A percentile compares a stretch with the other conserved stretches of the same genome.
These are phyloP conservation scores for Xanthorhoe spadicearia DNA, from an alignment of 2,888 invertebrate genomes.

Conservation along the genomic window DNA sequence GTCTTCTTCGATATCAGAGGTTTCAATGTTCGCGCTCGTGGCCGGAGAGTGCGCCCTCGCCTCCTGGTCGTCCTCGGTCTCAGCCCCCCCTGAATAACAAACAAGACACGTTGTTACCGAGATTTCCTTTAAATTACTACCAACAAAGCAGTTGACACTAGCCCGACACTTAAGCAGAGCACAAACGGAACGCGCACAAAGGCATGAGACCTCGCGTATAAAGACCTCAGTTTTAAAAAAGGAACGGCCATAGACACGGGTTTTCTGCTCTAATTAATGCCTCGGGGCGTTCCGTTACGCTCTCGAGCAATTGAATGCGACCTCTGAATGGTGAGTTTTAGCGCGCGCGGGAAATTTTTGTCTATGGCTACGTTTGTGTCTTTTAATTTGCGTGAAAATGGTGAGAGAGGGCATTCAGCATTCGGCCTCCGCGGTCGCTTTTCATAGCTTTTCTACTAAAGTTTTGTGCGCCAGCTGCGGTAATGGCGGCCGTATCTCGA, in stretches of 20 bases:
- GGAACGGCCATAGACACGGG: conserved; percentile 76
- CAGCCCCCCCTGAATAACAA: conserved; percentile 57
- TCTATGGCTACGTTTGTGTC: conserved; percentile 76
- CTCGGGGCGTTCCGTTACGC: conserved; percentile 80
- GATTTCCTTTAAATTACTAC: conserved; percentile 49
- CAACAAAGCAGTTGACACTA: conserved; percentile 64
- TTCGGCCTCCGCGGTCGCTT: conserved; percentile 63
- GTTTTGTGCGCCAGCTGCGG: conserved; percentile 57
- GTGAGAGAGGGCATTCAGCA: conserved; percentile 71
- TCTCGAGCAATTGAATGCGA: conserved; percentile 77
- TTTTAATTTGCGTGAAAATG: conserved; percentile 84
- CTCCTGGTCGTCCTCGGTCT: conserved; percentile 60
- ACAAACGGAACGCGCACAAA: conserved; percentile 72
- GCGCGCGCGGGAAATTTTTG: conserved; percentile 70
- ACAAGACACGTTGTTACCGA: conserved; percentile 39
- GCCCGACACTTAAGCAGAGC: conserved; percentile 69
- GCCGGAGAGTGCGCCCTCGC: conserved; percentile 55
- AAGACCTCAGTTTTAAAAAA: conserved; percentile 81
- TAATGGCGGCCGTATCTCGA: conserved; percentile 61
- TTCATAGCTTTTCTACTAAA: conserved; percentile 65
- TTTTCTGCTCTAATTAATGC: conserved; percentile 84
- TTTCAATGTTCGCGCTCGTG: conserved; percentile 61
- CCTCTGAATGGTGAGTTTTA: conserved; percentile 80
- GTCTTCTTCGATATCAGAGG: conserved; percentile 67
- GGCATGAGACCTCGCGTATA: conserved; percentile 66